Base-by-base conservation (phyloP, 1,140 invertebrate genomes). In the Drosophila virilis region DNA sequence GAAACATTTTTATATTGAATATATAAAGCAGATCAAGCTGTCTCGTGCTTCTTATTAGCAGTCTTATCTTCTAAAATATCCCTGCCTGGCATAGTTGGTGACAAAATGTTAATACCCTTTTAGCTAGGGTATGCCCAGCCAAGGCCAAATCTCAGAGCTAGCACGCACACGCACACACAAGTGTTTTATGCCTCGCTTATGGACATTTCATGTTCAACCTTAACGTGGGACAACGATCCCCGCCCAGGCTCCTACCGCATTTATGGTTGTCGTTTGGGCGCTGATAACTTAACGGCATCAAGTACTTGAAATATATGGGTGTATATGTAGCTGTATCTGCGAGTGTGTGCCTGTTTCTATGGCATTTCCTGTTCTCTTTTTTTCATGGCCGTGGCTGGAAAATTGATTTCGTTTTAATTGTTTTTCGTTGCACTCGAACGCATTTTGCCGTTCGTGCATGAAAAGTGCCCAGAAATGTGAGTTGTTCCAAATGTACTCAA, bases 341-440 rank as follows among this genome's bases (percentile, higher is more conserved):
- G 22, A 28, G 57, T 15, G 38, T 22, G 40, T 62, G 50, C 13
- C 51, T 51, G 51, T 28, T 28, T 43, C 55, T 32, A 48, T 32
- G 48, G 65, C 72, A 74, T 70, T 74, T 74, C 72, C 72, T 74
- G 72, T 55, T 37, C 9, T 0, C n/a, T 50, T 50, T 40, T 51
- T 55, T 67, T 68, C 43, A 65, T 55, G 54, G 35, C 42, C 55
- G 51, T 67, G 38, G 48, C 54, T 73, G 62, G 71, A 74, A 74
- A 78, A 74, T 78, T 78, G 73, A 75, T 78, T 78, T 75, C 50
- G 38, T 61, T 78, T 78, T 78, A 78, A 78, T 78, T 76, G 68
- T 72, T 76, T 72, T 37, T 78, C 73, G 76, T 62, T 78, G 73
- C 73, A 76, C 73, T 78, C 51, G 73, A 78, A 45, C 48, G 72